These are phyloP conservation scores for Perdita meconis DNA, from an alignment of 2,888 invertebrate species.

Conservation along the genomic window DNA sequence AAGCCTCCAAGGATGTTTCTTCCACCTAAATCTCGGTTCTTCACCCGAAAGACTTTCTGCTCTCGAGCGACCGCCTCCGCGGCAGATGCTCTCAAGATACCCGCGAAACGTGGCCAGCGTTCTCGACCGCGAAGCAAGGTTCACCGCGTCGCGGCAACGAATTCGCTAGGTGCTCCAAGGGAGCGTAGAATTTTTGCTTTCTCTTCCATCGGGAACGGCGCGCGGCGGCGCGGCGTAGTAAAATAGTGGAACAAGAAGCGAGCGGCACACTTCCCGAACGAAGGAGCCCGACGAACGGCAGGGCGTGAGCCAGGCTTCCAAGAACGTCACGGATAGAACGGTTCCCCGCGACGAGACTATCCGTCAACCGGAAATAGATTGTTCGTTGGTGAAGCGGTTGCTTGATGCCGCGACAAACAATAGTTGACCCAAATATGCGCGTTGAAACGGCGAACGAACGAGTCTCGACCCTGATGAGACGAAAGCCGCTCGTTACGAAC, in stretches of 20 bases:
- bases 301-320: constrained; percentile 39
- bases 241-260: constrained; percentile 45
- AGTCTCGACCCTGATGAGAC: constrained; percentile 64
- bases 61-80: not conserved
- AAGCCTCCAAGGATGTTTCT: too few species aligned
- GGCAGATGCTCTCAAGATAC: not conserved
- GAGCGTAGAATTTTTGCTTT: constrained; percentile 61
- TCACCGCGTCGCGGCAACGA: constrained; percentile 14
- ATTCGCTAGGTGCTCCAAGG: constrained; percentile 40
- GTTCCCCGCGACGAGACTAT: constrained; percentile 55
- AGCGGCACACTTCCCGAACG: constrained; percentile 59
- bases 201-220: constrained; percentile 47
- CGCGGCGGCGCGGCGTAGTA: too few species aligned
- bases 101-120: not conserved
- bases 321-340: constrained; percentile 35
- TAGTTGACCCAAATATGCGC: constrained; percentile 74
- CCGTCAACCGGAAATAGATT: constrained; percentile 73
- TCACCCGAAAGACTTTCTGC: not conserved
- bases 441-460: constrained; percentile 55
- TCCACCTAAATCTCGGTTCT: too few species aligned
- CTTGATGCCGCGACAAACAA: constrained; percentile 75
- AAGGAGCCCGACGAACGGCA: constrained; percentile 9
- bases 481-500: constrained; percentile 58
- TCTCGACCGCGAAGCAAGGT: not conserved
- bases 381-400: constrained; percentile 65